Percentiles rank a stretch among this genome's conserved stretches.
phyloP scores from a whole-genome alignment of 2,113 vertebrate species.

The Actenoides hombroni region DNA sequence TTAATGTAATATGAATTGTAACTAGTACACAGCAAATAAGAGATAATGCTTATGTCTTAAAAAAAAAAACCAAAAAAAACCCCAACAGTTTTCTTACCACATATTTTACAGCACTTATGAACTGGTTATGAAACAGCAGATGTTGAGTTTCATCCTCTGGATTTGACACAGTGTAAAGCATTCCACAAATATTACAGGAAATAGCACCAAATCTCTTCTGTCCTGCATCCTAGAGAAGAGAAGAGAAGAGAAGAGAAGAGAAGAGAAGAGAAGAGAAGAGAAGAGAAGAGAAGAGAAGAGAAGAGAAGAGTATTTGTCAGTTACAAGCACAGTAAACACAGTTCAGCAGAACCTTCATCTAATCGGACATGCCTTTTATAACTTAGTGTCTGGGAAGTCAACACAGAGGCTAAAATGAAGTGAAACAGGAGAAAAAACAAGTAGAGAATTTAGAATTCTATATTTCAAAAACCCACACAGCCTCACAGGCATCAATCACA shows the following conservation, averaged over 20 bases:
- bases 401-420: neutral
- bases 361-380: neutral
- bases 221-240: slow-evolving; percentile 92
- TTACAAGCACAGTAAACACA: neutral
- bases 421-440: neutral
- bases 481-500: neutral
- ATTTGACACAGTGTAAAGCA: slow-evolving; percentile 95
- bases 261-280: neutral
- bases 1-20: neutral
- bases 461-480: neutral
- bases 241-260: neutral
- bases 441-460: neutral
- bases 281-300: neutral
- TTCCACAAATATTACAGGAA: slow-evolving; percentile 94
- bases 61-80: slow-evolving; percentile 23
- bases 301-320: neutral
- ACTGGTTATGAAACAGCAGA: slow-evolving; percentile 97
- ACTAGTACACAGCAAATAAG: neutral
- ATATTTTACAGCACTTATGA: slow-evolving; percentile 97
- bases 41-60: neutral
- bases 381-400: neutral
- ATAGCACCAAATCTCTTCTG: slow-evolving; percentile 95
- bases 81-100: slow-evolving; percentile 83
- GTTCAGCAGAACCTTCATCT: neutral
- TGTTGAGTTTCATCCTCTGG: slow-evolving; percentile 97